Conservation (phyloP, 2,797 vertebrate species). For the Crypturellus tataupa region DNA sequence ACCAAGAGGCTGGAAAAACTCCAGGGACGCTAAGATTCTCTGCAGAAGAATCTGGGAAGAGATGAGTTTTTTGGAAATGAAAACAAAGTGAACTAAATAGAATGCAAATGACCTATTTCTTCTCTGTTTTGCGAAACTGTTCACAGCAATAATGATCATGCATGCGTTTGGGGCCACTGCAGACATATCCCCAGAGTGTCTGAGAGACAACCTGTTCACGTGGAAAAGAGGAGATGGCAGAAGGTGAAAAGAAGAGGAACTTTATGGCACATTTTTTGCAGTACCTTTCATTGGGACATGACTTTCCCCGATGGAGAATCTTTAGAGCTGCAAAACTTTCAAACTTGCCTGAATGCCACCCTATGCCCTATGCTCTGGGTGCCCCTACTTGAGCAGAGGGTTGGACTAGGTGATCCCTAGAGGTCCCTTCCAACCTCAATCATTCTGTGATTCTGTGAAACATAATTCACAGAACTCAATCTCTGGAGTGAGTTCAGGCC, state of each 20-base stretch:
- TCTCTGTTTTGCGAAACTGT: background rate
- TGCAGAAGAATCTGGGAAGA: slow-evolving; percentile 11
- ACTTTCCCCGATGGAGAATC: background rate
- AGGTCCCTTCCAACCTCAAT: no score
- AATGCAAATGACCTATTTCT: background rate
- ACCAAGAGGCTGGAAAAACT: background rate
- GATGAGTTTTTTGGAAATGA: background rate
- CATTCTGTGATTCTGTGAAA: background rate
- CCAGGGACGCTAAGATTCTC: background rate
- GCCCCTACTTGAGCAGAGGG: no score
- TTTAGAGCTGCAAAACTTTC: background rate
- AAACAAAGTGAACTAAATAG: background rate
- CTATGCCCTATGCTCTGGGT: no score
- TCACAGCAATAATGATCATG: background rate
- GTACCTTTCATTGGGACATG: background rate
- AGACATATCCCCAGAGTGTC: rapidly evolving
- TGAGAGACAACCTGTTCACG: background rate
- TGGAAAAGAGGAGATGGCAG: rapidly evolving
- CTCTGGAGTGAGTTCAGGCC: rapidly evolving
- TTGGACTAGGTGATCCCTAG: no score
- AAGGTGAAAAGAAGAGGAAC: background rate
- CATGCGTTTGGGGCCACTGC: background rate
- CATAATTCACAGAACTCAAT: background rate
- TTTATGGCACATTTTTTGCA: background rate
- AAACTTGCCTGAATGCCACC: no score